Base-by-base conservation (phyloP, 23 tunicate species). In the Clavelina lepadiformis region DNA sequence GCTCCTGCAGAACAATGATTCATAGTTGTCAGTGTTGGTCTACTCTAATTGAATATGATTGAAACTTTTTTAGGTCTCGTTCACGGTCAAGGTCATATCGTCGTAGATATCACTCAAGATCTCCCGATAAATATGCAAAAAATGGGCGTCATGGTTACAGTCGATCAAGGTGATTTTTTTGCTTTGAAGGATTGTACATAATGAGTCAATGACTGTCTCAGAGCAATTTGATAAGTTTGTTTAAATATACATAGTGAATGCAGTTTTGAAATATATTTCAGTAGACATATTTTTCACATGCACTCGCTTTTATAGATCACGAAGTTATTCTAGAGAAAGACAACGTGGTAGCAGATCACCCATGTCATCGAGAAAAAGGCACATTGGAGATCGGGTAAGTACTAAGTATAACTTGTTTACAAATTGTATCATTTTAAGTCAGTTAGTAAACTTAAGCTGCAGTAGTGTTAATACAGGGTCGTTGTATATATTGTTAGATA, bases 301-400 rank as follows among this genome's bases (percentile, higher is more conserved):
- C n/a, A n/a, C n/a, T n/a, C n/a, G n/a, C n/a, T 56, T 31, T n/a
- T 63, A 5, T 46, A 67, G 83, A 53, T 77, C 83, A 15, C 75
- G 83, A 20, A 54, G 56, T 34, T 52, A 83, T 51, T 75, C 81
- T 4, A 57, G 80, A 24, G 72, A 76, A 22, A 28, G 93, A 35
- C 77, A 44, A 38, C 84, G 37, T 52, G 95, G 35, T 47, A 78
- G 86, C 38, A 38, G 86, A 32, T 88, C 96, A 26, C 96, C 96
- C 6, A 88, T 88, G 96, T 88, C 96, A 7, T 60, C 64, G 22
- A 63, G 96, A 38, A 80, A 76, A 53, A 72, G 96, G 2, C 96
- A 88, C 35, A 80, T 88, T 50, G 96, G 96, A 28, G 96, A 88
- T 67, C 46, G 96, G 66, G 96, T 88, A 64, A 36, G 69, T 44